Base-by-base conservation (phyloP, 2,888 invertebrate genomes). In the Smittia sp. region DNA sequence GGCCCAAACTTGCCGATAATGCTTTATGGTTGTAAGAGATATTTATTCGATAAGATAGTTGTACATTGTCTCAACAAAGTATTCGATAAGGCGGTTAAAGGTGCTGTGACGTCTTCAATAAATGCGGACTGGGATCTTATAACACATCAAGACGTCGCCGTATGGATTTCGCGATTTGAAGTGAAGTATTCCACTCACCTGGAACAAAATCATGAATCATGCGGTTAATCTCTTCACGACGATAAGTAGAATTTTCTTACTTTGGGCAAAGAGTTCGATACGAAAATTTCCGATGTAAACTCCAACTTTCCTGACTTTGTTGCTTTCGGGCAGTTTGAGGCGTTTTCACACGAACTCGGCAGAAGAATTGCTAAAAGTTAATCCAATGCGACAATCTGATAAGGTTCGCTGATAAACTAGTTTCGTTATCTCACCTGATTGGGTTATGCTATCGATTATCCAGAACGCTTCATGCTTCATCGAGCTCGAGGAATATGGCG, bases 111-210 rank as follows among this genome's bases (percentile, higher is more conserved):
- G 46, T n/a, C 58, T 13, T 65, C 25, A 65, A 27, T 65, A 65
- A 24, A 66, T 15, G 15, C n/a, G 15, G 22, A 66, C 27, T 38
- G 66, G 66, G 15, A 66, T 15, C 15, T 22, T 32, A 22, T 66
- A 66, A 13, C 66, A 66, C 39, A 66, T 32, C 39, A 66, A 25
- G 27, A 66, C n/a, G 27, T 39, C 66, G 39, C 39, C 66, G 38
- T 66, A 38, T 15, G 7, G 15, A 7, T 32, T 66, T 32, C 9
- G 32, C 1, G 66, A 27, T 39, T 66, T 66, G 7, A 32, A 39
- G 9, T 39, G 4, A 1, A 66, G 9, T 11, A 39, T 4, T 15
- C 66, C 66, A 39, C 4, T 15, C 1, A 66, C 1, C 66, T 66
- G n/a, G 4, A 66, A 66, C 15, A 24, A 9, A 32, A 65, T 7